Conservation (phyloP, 2,888 invertebrate species). For the Augiades crinisus region DNA sequence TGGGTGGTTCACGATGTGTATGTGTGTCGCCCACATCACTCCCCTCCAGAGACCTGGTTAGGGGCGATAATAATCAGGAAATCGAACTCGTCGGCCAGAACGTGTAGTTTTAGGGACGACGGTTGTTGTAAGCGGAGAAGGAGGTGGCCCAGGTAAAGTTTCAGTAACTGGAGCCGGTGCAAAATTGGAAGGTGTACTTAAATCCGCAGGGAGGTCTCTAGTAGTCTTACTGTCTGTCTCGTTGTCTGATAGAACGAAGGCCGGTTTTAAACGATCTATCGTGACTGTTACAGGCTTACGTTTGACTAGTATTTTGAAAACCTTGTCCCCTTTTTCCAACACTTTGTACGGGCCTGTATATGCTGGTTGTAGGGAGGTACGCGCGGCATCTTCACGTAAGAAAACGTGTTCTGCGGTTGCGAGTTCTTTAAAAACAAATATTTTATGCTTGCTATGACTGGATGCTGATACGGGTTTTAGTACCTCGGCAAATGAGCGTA, state of each 20-base stretch:
- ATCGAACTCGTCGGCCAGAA: background rate
- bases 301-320: background rate
- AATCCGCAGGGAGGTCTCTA: background rate
- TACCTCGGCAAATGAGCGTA: background rate
- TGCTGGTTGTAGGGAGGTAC: constrained; percentile 1
- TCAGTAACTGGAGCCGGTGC: background rate
- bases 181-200: background rate
- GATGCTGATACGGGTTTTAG: constrained; percentile 26
- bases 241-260: background rate
- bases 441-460: constrained; percentile 27
- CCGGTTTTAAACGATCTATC: background rate
- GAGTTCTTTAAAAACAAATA: constrained; percentile 37
- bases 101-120: background rate
- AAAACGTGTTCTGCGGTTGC: constrained; percentile 11
- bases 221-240: too few species aligned
- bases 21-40: background rate
- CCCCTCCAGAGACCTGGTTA: too few species aligned
- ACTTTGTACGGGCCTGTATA: constrained; percentile 1
- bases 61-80: constrained; percentile 3
- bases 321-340: background rate
- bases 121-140: background rate
- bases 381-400: constrained; percentile 7
- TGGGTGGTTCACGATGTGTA: too few species aligned
- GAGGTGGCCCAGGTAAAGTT: background rate
- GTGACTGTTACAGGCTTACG: background rate